Conservation (phyloP, 1,140 invertebrate genomes). For the Oncopodura yosiiana region DNA sequence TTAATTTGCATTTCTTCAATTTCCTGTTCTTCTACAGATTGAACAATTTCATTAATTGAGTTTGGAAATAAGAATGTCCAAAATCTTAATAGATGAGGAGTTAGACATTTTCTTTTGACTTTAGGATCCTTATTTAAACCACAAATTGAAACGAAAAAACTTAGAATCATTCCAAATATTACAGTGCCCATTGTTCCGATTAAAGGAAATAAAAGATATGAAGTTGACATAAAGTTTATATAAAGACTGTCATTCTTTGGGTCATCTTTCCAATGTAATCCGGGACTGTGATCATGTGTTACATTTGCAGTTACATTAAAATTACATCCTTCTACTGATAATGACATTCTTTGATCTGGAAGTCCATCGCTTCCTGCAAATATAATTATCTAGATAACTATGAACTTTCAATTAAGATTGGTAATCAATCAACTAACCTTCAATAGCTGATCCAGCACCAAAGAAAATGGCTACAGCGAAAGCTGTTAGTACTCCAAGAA, state of each 20-base stretch:
- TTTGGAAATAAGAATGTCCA: conserved; percentile 19
- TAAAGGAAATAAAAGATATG: conserved; percentile 26
- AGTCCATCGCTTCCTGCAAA: no score
- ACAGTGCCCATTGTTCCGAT: conserved; percentile 10
- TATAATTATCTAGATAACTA: no score
- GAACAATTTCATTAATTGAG: no score
- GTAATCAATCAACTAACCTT: background rate
- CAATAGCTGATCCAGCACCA: conserved; percentile 9
- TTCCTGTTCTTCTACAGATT: no score
- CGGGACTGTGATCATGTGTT: background rate
- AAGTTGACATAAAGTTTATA: conserved; percentile 12
- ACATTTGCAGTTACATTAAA: background rate
- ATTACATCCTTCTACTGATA: conserved; percentile 15
- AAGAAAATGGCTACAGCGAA: conserved; percentile 7
- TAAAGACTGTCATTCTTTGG: background rate
- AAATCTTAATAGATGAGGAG: background rate
- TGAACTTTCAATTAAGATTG: no score
- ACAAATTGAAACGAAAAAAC: background rate
- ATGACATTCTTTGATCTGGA: conserved; percentile 11
- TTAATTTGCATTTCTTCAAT: no score
- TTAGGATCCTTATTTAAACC: background rate
- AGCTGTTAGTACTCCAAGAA: conserved; percentile 3
- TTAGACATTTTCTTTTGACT: conserved; percentile 6
- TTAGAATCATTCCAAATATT: conserved; percentile 19
- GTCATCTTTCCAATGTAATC: conserved; percentile 28